phyloP scores from a whole-genome alignment of 2,113 vertebrate species.

The Sula dactylatra region DNA sequence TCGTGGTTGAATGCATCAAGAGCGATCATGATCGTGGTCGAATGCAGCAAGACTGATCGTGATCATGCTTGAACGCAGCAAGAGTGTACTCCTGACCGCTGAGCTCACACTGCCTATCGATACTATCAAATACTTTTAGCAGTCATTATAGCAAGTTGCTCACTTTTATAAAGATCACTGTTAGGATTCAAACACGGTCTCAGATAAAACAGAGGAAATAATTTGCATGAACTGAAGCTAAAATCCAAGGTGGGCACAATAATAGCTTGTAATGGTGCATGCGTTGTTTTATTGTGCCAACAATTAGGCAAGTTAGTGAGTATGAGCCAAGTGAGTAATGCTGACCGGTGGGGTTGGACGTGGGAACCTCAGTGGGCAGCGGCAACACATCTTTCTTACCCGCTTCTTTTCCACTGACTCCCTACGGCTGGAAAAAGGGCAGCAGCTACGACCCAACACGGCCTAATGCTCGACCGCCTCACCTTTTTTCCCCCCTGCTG shows the following conservation, averaged over 20 bases:
- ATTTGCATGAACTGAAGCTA: background rate
- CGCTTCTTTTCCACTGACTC: background rate
- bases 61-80: background rate
- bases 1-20: background rate
- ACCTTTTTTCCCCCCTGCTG: background rate
- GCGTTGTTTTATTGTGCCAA: background rate
- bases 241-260: background rate
- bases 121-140: background rate
- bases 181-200: background rate
- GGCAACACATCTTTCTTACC: no score
- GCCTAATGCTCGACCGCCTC: rapidly evolving
- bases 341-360: no score
- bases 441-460: rapidly evolving
- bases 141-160: background rate
- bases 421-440: background rate
- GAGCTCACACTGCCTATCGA: background rate
- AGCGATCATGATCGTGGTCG: no score
- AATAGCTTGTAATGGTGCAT: background rate
- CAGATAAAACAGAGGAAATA: background rate
- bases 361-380: rapidly evolving
- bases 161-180: background rate
- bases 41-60: no score
- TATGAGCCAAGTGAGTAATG: rapidly evolving
- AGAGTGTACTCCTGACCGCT: background rate
- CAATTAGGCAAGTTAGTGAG: background rate